Evolutionary conservation across 2,113 vertebrate species (phyloP).

Genomic region (Pollachius pollachius): DNA sequence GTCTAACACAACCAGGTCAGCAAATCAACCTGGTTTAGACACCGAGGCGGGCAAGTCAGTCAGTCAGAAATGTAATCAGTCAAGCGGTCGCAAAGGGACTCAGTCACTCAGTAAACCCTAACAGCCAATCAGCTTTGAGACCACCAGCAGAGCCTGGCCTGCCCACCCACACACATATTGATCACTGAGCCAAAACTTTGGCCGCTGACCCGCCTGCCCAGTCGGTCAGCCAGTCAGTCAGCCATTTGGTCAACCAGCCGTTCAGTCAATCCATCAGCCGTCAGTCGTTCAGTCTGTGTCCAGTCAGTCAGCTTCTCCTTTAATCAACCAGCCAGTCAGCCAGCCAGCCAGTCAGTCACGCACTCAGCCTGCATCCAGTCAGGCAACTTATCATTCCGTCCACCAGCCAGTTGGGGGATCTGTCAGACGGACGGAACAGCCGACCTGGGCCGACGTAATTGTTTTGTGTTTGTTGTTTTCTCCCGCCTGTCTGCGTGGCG

Average conservation of each 20-base stretch:
- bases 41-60: neutral
- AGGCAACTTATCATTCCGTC: conserved; percentile 1
- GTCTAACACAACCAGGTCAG: neutral
- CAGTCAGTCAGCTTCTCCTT: neutral
- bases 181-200: too few species aligned
- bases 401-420: neutral
- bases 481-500: too few species aligned
- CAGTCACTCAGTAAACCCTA: conserved; percentile 1
- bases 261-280: neutral
- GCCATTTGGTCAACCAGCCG: neutral
- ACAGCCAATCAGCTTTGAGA: too few species aligned
- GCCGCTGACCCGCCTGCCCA: too few species aligned
- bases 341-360: neutral
- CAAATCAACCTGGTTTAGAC: neutral
- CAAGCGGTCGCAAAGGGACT: neutral
- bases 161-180: too few species aligned
- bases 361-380: neutral
- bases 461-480: conserved; percentile 26
- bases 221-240: neutral
- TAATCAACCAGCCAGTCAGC: neutral
- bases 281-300: neutral
- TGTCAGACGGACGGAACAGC: neutral
- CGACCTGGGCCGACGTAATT: conserved; percentile 9
- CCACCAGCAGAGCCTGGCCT: too few species aligned
- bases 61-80: neutral